Evolutionary conservation across 2,113 vertebrate species (phyloP), one percentile per base, ranked within the genome.

Genomic region (Apistogramma diplotaenia): DNA sequence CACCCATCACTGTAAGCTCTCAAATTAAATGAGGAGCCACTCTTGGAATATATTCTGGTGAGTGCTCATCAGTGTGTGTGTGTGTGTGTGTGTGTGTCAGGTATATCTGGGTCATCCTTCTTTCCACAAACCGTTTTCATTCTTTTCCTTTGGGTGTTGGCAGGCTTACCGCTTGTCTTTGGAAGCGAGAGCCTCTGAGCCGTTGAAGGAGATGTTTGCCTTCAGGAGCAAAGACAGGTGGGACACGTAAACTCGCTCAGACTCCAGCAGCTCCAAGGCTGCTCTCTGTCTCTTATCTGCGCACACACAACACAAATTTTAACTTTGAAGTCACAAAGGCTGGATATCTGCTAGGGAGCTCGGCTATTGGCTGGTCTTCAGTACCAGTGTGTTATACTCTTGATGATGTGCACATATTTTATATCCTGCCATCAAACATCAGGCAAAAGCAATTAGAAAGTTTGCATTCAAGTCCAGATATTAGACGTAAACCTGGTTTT

Each of bases 161-260:
- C 49, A 27, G 37, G 27, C 33, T 89, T 95, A 99, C 98, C 98
- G 97, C 94, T 97, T 98, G 87, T 99, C 97, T 81, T 98, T 98
- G 73, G 94, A 79, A 60, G 94, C 94, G 83, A 97, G 94, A 74
- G 95, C 93, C 70, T 98, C 97, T 19, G 96, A 96, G 19, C 96
- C 97, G 71, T 99, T 98, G 89, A 97, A 95, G 0, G 96, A 96
- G 81, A 98, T 96, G 90, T 98, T 99, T 89, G 98, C 97, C 95
- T 99, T 99, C 91, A 99, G 96, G 56, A 99, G 93, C 72, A 98
- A 92, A 72, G 98, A 98, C 56, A 99, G 93, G 83, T 98, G 97
- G 51, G 98, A 97, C 37, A 99, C 97, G 0, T 99, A 99, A 51
- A 97, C 96, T 70, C 98, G 95, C 94, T 99, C 98, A 1, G 98